These are phyloP conservation scores for Polia nebulosa DNA, from an alignment of 2,888 invertebrate genomes.

Conservation along the genomic window DNA sequence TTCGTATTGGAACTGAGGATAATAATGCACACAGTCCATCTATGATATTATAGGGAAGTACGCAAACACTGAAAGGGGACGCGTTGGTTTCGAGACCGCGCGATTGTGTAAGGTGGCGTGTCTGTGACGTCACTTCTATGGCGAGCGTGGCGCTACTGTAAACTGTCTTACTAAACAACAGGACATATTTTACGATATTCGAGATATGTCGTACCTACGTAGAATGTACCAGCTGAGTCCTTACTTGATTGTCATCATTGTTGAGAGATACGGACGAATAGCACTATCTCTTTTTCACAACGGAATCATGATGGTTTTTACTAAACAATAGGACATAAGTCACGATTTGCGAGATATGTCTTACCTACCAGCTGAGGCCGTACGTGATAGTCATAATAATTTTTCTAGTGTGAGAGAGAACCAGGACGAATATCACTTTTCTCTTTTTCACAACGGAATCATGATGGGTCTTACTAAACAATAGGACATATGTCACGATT, in stretches of 20 bases:
- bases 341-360: too few species aligned
- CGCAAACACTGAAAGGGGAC: conserved; percentile 61
- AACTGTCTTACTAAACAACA: neutral
- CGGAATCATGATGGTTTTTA: too few species aligned
- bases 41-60: conserved; percentile 58
- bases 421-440: too few species aligned
- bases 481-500: neutral
- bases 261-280: neutral
- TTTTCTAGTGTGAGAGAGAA: too few species aligned
- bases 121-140: conserved; percentile 55
- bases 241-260: neutral
- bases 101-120: conserved; percentile 60
- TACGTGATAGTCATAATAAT: too few species aligned
- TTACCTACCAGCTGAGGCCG: too few species aligned
- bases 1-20: conserved; percentile 45
- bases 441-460: too few species aligned
- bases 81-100: conserved; percentile 65
- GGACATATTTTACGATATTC: neutral
- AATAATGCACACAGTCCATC: conserved; percentile 48
- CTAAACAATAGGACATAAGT: too few species aligned
- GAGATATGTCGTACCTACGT: neutral
- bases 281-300: neutral
- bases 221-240: neutral
- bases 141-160: conserved; percentile 13
- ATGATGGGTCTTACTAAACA: neutral